Evolutionary conservation across 2,797 vertebrate species (phyloP), one percentile per base, ranked within the genome.

Genomic region (Heteromormyrus szaboi): DNA sequence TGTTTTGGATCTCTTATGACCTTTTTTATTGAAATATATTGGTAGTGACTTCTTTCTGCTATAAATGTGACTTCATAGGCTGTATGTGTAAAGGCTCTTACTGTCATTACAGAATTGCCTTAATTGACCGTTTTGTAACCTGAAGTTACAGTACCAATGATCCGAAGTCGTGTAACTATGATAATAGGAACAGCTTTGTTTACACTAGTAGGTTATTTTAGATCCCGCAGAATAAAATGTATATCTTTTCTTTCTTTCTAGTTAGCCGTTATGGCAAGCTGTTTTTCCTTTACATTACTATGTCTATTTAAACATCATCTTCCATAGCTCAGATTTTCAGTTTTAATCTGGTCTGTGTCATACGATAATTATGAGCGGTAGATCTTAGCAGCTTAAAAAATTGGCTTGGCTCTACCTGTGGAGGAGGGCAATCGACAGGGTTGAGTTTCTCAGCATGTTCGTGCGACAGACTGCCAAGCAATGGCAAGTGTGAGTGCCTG

Each of bases 91-190:
- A 65, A 48, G 22, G 51, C 37, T n/a, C 48, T 86, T 7, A 72
- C 17, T 53, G 29, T 53, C 53, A 22, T 76, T 17, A 22, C 25
- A 7, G 12, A 65, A 29, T 89, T 37, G 68, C 88, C 29, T 44
- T 50, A 25, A n/a, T 46, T 84, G 54, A 65, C 51, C 48, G 53
- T 46, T 46, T 14, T 51, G 53, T 19, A 46, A 54, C 37, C 17
- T 22, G 9, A 25, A 59, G 19, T 44, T 14, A 22, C 48, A 76
- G 44, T 33, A 41, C 2, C 17, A 41, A 59, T 22, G 17, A 86
- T 19, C 53, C 11, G 2, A 33, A 17, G 85, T 85, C 14, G 86
- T 89, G 91, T 90, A 89, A 88, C 89, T 46, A 89, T 90, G 89
- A 89, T 53, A 89, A 46, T 72, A 88, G 14, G 65, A 90, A 62